Conservation (phyloP, 2,113 vertebrate species). For the Cavia aperea region DNA sequence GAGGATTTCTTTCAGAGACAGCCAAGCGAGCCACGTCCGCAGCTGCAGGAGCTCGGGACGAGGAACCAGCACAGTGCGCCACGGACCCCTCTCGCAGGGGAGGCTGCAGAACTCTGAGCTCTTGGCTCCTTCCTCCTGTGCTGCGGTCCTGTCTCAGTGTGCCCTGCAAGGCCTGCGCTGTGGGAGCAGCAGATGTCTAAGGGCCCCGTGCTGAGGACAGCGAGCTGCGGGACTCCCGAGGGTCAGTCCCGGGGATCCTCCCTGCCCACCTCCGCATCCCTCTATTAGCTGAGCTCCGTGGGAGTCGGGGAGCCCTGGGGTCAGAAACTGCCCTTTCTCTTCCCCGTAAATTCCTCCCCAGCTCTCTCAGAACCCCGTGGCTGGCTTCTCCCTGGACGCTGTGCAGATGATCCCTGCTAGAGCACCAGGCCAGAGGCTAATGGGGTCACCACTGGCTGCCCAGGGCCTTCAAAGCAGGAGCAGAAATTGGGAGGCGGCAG, state of each 20-base stretch:
- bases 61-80: neutral
- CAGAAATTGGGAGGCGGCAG: neutral
- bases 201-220: accelerated
- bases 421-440: neutral
- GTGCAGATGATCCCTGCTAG: neutral
- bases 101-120: neutral
- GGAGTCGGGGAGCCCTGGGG: neutral
- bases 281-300: neutral
- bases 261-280: neutral
- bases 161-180: accelerated
- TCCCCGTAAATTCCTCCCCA: neutral
- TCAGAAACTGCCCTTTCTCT: neutral
- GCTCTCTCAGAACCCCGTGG: neutral
- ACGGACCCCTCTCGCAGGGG: too few relatives aligned
- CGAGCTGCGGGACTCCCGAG: accelerated
- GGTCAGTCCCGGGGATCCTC: neutral
- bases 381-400: neutral
- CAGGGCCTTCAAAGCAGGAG: neutral
- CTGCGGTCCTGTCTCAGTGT: neutral
- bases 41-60: neutral
- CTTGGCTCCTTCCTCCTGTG: neutral
- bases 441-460: neutral
- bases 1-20: neutral
- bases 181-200: too few relatives aligned
- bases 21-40: constrained; percentile 7